These are phyloP conservation scores for Dallia pectoralis DNA, from an alignment of 2,797 vertebrate species.

Conservation along the genomic window DNA sequence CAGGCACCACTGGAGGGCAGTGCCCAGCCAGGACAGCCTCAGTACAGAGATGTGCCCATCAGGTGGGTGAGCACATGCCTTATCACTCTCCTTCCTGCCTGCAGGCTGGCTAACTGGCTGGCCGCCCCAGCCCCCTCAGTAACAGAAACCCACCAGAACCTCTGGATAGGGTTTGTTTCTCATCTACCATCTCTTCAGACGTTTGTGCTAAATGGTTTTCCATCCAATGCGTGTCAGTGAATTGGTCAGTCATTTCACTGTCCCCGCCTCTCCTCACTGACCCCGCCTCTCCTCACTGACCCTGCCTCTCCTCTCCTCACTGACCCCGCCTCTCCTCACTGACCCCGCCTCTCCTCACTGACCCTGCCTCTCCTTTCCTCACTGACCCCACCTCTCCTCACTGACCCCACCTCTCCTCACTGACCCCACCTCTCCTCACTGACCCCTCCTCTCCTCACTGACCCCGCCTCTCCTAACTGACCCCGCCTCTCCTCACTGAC, in stretches of 20 bases:
- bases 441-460: too few relatives aligned
- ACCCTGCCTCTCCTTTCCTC: not conserved
- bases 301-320: constrained; percentile 60
- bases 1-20: constrained; percentile 97
- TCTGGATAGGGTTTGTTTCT: not conserved
- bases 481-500: too few relatives aligned
- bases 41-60: constrained; percentile 95
- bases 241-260: not conserved
- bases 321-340: constrained; percentile 94
- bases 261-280: not conserved
- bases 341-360: too few relatives aligned
- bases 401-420: too few relatives aligned
- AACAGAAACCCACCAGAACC: constrained; percentile 9
- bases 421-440: not conserved
- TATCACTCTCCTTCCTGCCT: not conserved
- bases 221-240: not conserved
- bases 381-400: constrained; percentile 1
- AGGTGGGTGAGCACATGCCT: constrained; percentile 81
- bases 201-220: not conserved
- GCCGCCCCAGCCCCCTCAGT: not conserved
- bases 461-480: constrained; percentile 14
- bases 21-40: constrained; percentile 87
- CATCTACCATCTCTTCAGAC: not conserved
- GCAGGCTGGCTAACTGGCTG: too few relatives aligned
- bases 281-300: too few relatives aligned